Base-by-base conservation (phyloP, 2,113 vertebrate species). In the Fukomys damarensis region DNA sequence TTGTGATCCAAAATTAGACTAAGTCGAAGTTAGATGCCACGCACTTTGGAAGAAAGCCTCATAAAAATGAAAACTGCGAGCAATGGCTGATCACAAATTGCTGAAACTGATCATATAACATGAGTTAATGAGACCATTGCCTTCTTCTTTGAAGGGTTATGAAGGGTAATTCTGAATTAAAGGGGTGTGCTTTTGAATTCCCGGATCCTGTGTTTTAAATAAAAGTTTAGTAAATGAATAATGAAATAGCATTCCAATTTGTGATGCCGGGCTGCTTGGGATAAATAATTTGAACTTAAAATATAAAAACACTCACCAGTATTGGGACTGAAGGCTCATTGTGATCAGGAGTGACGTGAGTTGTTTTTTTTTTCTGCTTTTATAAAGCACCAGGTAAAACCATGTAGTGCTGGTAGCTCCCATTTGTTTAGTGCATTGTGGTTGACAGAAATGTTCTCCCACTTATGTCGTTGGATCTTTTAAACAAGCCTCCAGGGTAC, bases 1-100 rank as follows among this genome's bases (percentile, higher is more conserved):
- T 92, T 92, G 95, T 56, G 49, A 65, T 95, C 65, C 85, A 93
- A 97, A 98, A 97, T 97, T 96, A 96, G 94, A 86, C 79, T 80
- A 90, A 72, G 89, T 97, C 87, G 95, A 86, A 93, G 63, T 80
- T 70, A 63, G 77, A 35, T 93, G 96, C 61, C 89, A 52, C 59
- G 54, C 12, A 24, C 54, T 22, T 79, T 86, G 89, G 89, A 95
- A 68, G 56, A 89, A 85, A 35, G 0, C 49, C 65, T 91, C 89
- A 52, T 96, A 96, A 96, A 96, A 83, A 94, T 94, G 95, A 96
- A 74, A 94, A 95, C 49, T 61, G 46, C 24, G 8, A 82, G 58
- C 24, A 35, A 30, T 8, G 12, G 85, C 72, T 86, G 89, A 86
- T 94, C 82, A 56, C 83, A 66, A 11, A 43, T 38, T 72, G 65